Conservation (phyloP, 2,113 vertebrate species). For the Mobula hypostoma region DNA sequence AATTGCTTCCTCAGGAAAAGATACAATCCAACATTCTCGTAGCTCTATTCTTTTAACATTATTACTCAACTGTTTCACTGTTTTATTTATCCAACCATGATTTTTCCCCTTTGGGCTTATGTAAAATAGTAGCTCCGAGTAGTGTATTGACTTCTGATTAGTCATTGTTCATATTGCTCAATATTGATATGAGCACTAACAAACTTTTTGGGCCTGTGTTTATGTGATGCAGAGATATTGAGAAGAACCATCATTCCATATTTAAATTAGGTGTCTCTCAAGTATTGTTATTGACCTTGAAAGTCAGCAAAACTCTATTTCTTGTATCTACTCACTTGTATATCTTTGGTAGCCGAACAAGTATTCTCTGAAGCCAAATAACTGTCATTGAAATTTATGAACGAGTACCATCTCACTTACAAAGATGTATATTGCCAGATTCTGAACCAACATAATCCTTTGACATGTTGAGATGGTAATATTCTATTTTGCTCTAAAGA, state of each 20-base stretch:
- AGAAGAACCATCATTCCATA: neutral
- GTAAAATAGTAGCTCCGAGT: neutral
- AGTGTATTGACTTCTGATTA: neutral
- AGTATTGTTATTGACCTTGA: constrained; percentile 5
- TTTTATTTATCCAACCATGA: neutral
- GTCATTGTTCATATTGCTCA: neutral
- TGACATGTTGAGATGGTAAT: neutral
- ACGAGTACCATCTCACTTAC: neutral
- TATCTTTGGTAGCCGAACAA: neutral
- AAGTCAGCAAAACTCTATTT: neutral
- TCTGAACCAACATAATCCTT: neutral
- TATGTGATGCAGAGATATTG: neutral
- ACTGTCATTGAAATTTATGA: constrained; percentile 3
- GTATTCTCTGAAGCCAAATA: neutral
- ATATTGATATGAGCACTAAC: neutral
- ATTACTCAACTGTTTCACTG: neutral
- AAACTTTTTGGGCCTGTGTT: neutral
- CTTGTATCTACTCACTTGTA: neutral
- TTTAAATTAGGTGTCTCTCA: neutral
- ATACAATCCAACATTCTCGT: too few species aligned
- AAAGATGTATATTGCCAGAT: neutral
- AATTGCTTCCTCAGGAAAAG: too few species aligned
- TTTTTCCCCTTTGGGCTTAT: neutral
- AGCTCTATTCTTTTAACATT: neutral
- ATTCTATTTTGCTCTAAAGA: constrained; percentile 14